A percentile compares a stretch with the other conserved stretches of the same genome.
Evolutionary conservation across 2,888 invertebrate genomes (phyloP).

Genomic region (Podotricha telesiphe): DNA sequence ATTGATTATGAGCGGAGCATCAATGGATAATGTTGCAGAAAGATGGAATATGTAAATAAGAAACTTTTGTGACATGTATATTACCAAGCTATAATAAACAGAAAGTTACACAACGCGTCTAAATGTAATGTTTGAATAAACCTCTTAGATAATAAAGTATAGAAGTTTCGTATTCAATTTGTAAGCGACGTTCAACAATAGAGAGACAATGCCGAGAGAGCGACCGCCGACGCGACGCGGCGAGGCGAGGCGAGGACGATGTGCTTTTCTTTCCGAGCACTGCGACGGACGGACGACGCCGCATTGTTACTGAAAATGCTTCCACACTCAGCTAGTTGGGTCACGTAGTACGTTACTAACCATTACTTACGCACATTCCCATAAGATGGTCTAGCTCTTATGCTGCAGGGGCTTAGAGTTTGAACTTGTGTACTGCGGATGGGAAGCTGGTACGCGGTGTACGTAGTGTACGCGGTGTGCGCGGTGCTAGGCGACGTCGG

Average conservation of each 20-base stretch:
- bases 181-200: constrained; percentile 15
- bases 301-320: constrained; percentile 38
- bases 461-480: constrained; percentile 23
- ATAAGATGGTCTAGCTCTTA: constrained; percentile 1
- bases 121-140: constrained; percentile 9
- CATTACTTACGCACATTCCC: constrained; percentile 24
- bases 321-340: constrained; percentile 36
- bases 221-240: not conserved
- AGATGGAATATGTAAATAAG: not conserved
- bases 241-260: not conserved
- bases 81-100: not conserved
- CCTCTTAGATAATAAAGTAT: constrained; percentile 14
- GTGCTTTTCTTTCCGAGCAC: not conserved
- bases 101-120: not conserved
- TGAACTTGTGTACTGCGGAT: not conserved
- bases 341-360: constrained; percentile 37
- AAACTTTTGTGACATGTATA: not conserved
- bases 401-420: not conserved
- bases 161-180: constrained; percentile 26
- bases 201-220: not conserved
- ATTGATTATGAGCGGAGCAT: too few relatives aligned
- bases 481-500: constrained; percentile 42
- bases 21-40: too few relatives aligned
- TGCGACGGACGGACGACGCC: not conserved
- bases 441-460: constrained; percentile 4